Evolutionary conservation across 1,140 invertebrate genomes (phyloP).

Genomic region (Caenorhabditis elegans): DNA sequence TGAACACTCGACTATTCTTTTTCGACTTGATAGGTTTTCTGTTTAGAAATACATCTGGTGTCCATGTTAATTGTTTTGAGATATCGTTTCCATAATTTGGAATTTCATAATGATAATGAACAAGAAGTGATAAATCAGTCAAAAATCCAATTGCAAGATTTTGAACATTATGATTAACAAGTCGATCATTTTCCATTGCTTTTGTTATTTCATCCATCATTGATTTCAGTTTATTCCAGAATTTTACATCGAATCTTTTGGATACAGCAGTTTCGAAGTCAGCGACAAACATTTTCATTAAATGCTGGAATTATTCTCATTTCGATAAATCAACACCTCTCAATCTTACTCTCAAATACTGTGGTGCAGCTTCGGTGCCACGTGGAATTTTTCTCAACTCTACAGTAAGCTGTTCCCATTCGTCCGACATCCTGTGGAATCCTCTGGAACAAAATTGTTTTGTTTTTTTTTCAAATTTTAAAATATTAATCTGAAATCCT

Average conservation of each 20-base stretch:
- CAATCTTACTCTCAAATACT: background rate
- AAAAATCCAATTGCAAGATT: background rate
- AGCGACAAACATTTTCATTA: constrained; percentile 1
- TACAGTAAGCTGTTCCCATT: background rate
- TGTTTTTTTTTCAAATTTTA: background rate
- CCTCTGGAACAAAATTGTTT: too few relatives aligned
- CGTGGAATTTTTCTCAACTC: background rate
- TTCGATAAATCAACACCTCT: background rate
- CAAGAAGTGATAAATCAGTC: background rate
- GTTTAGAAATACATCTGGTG: background rate
- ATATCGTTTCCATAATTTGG: background rate
- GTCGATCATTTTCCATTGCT: background rate
- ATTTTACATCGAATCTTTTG: background rate
- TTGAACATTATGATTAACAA: background rate
- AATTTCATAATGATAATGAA: background rate
- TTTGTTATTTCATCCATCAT: background rate
- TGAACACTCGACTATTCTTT: background rate
- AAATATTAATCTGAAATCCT: background rate
- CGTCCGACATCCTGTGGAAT: background rate
- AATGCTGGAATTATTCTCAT: background rate
- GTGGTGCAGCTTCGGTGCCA: background rate
- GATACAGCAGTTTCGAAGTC: background rate
- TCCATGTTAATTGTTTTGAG: background rate
- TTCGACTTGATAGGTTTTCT: constrained; percentile 3
- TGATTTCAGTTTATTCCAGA: constrained; percentile 6